Base-by-base conservation (phyloP, 2,797 vertebrate species). In the Threskiornis aethiopicus region DNA sequence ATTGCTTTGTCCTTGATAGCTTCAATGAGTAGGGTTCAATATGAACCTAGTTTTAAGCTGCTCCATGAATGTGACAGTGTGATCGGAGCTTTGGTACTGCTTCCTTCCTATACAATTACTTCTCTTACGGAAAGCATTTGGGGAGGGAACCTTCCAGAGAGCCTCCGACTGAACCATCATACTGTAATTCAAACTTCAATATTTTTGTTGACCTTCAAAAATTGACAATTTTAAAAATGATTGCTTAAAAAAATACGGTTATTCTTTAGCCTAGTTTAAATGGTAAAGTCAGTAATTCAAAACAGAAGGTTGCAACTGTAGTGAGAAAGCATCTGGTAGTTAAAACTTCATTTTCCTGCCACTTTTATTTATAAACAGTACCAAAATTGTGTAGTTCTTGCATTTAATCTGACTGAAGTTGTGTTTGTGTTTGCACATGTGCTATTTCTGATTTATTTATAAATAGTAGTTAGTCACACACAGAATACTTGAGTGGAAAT, bases 231-330 rank as follows among this genome's bases (percentile, higher is more conserved):
- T 47, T 33, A 5, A 58, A 86, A 89, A 83, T 42, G 2, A 57
- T 14, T 16, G 11, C 0, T 55, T 0, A 33, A 13, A 77, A 65
- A 71, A 24, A 17, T 1, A 10, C 1, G 1, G 2, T 5, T 67
- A 16, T 51, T 92, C n/a, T 22, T 88, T 65, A 54, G 6, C 28
- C 18, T 66, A 44, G 28, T 61, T 73, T 58, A 66, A 87, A 11
- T 77, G 5, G 5, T 83, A 4, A 77, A 71, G 16, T 62, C 55
- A 31, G 14, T 39, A 61, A 37, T 86, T 80, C 11, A 41, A 29
- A 92, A 33, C 16, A 41, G 29, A 29, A 83, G 16, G 14, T 55
- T 73, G 47, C n/a, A 62, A 3, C 31, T 73, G 28, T 41, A 73
- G 28, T 35, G 26, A 66, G 65, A 76, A 65, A 39, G 22, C 22